Conservation (phyloP, 2,797 vertebrate genomes). For the Spatula versicolor region DNA sequence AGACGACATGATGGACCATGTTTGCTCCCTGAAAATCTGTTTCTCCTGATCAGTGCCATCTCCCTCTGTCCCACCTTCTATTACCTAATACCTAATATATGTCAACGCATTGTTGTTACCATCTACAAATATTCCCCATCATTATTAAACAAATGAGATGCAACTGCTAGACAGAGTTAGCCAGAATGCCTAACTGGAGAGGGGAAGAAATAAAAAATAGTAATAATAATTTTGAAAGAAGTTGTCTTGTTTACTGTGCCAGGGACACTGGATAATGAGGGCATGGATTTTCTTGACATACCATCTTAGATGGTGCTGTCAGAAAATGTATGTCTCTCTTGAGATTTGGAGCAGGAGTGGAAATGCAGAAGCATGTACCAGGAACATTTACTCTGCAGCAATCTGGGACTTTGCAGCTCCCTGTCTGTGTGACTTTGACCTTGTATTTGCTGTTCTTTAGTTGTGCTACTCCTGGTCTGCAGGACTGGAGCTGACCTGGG, state of each 20-base stretch:
- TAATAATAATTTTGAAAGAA: too few relatives aligned
- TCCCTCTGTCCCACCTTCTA: not conserved
- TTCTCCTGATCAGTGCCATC: not conserved
- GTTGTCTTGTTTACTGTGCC: not conserved
- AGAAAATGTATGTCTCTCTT: fast-evolving
- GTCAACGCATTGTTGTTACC: not conserved
- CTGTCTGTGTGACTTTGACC: not conserved
- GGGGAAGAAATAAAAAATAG: too few relatives aligned
- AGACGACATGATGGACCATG: not conserved
- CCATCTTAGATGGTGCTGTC: not conserved
- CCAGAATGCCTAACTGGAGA: not conserved
- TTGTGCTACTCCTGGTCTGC: not conserved
- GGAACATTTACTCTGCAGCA: not conserved
- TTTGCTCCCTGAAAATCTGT: not conserved
- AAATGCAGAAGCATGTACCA: fast-evolving
- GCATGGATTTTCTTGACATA: not conserved
- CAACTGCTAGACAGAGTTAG: not conserved
- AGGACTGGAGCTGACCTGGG: not conserved
- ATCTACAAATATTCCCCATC: not conserved
- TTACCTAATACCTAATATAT: slow-evolving; percentile 13
- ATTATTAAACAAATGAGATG: not conserved
- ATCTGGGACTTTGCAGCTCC: not conserved
- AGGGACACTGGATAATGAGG: not conserved
- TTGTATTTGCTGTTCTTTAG: not conserved
- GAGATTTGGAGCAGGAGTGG: not conserved